Evolutionary conservation across 64 coral and sea anemone species (phyloP), one percentile per base, ranked within the genome.

Genomic region (Orbicella faveolata): DNA sequence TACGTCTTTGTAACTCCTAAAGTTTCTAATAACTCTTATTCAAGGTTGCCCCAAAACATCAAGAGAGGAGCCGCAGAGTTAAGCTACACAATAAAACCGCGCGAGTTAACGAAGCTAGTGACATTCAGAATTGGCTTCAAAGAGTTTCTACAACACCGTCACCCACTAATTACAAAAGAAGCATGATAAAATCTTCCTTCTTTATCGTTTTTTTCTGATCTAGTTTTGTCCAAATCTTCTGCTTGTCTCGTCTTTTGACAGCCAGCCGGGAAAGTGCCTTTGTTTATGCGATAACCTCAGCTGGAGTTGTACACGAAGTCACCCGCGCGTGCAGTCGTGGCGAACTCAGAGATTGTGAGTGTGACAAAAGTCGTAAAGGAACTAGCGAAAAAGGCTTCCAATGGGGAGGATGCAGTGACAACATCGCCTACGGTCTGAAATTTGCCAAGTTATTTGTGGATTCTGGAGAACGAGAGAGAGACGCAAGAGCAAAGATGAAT

Each of bases 391-490:
- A 91, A 36, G 94, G 89, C 3, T 99, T 99, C 68, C 63, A 91
- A 15, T 99, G 97, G 97, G 91, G 85, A 86, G 94, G 97, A 35
- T 99, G 97, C 36, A 93, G 91, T n/a, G 97, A 93, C n/a, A 95
- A 99, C 82, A 88, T 99, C n/a, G 79, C 51, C 18, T 99, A 96
- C 59, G 97, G 97, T 9, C 65, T 95, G 25, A 64, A 74, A 44
- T 91, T 94, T 65, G 94, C 97, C 52, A 93, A 93, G 20, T 75
- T 78, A 15, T 99, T 99, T 87, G 91, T 99, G 65, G 97, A 99
- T 74, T 92, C 94, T 19, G 44, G 84, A 67, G 97, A 99, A 91
- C 67, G 81, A 44, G 94, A 93, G 51, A 88, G 75, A 59, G 97
- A 99, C 25, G 94, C 94, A 0, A 88, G 80, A 37, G 97, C 97